Conservation (phyloP, 1,140 invertebrate species). For the Rhyzopertha dominica region DNA sequence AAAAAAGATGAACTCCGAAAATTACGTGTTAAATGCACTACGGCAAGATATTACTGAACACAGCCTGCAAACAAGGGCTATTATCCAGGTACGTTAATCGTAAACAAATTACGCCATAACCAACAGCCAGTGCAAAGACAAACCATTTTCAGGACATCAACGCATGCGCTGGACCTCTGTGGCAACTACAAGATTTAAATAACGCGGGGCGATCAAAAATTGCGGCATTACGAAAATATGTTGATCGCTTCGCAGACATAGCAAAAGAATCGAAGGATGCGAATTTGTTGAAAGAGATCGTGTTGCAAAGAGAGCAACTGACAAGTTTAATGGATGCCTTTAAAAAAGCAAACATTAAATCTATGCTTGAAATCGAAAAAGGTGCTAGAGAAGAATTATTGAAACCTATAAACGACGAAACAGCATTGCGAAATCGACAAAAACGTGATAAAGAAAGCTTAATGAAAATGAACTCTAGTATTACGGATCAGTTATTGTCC, state of each 20-base stretch:
- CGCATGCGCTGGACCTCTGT: constrained; percentile 60
- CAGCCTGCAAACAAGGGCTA: constrained; percentile 67
- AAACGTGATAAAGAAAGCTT: constrained; percentile 61
- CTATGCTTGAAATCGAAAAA: constrained; percentile 70
- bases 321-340: constrained; percentile 66
- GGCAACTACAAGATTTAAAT: constrained; percentile 65
- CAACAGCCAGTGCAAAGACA: constrained; percentile 2
- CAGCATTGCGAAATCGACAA: constrained; percentile 54
- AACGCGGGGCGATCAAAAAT: constrained; percentile 65
- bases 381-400: constrained; percentile 64
- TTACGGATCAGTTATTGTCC: constrained; percentile 78
- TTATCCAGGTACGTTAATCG: constrained; percentile 62
- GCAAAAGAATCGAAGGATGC: constrained; percentile 61
- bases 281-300: constrained; percentile 58
- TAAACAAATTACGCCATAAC: constrained; percentile 10
- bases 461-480: constrained; percentile 60
- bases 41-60: constrained; percentile 63
- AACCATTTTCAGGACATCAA: constrained; percentile 56
- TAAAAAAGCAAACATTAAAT: constrained; percentile 69
- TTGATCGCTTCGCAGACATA: constrained; percentile 61
- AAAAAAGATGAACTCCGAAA: constrained; percentile 39
- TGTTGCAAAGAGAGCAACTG: constrained; percentile 63
- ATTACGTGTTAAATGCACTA: constrained; percentile 34
- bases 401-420: constrained; percentile 53
- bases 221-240: constrained; percentile 57